A percentile compares a stretch with the other conserved stretches of the same genome.
Conservation (phyloP, 2,888 invertebrate species). For the Archips xylosteana region DNA sequence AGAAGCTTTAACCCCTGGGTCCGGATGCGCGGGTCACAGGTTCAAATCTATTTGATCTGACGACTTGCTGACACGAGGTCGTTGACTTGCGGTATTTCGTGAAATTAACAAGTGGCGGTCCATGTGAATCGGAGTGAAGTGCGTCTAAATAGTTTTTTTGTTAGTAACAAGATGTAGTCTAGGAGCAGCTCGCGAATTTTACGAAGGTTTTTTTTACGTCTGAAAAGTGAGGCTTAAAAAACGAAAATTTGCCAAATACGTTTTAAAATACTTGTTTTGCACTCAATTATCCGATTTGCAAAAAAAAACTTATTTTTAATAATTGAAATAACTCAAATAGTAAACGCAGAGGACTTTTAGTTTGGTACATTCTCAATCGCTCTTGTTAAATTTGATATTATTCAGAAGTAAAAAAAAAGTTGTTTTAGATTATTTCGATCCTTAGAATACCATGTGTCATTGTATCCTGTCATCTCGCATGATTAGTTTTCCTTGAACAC, state of each 20-base stretch:
- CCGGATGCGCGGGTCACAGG: constrained; percentile 66
- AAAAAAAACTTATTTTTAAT: too few relatives aligned
- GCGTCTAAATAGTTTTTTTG: constrained; percentile 26
- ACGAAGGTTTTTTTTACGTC: neutral
- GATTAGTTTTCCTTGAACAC: constrained; percentile 58
- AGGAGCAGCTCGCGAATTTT: neutral
- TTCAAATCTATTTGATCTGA: constrained; percentile 55
- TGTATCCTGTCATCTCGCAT: constrained; percentile 43
- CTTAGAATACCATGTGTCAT: constrained; percentile 25
- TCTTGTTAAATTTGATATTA: neutral
- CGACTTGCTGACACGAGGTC: constrained; percentile 29
- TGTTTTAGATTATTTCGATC: neutral
- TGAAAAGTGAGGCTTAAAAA: neutral
- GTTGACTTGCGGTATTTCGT: constrained; percentile 21
- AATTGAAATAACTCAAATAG: too few relatives aligned
- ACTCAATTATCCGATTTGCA: too few relatives aligned
- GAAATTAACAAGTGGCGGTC: constrained; percentile 20
- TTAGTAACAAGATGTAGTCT: neutral
- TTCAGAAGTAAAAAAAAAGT: neutral
- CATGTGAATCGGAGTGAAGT: constrained; percentile 20
- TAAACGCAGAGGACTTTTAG: too few relatives aligned
- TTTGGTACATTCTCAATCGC: too few relatives aligned
- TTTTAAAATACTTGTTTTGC: neutral
- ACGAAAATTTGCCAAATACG: neutral
- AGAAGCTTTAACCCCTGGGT: constrained; percentile 48